These are phyloP conservation scores for Rhyacophila brunnea DNA, from an alignment of 1,140 invertebrate genomes.

Conservation along the genomic window DNA sequence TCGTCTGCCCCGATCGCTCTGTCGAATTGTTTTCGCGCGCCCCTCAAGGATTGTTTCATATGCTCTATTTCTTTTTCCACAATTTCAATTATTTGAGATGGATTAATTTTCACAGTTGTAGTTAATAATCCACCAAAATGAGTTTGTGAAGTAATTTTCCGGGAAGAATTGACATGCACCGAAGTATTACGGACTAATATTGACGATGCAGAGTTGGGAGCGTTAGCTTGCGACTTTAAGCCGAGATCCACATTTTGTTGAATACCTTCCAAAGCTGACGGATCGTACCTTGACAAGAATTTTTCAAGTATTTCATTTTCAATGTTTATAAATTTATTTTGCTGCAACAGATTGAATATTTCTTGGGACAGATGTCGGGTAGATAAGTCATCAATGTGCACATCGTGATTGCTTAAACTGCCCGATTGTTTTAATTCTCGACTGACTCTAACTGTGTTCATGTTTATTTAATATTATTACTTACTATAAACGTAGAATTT, in stretches of 20 bases:
- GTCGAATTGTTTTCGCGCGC: slow-evolving; percentile 35
- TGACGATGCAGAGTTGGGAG: slow-evolving; percentile 31
- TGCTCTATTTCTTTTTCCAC: slow-evolving; percentile 50
- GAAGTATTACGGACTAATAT: slow-evolving; percentile 21
- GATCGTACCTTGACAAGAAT: slow-evolving; percentile 45
- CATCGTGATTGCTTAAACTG: slow-evolving; percentile 25
- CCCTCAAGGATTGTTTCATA: slow-evolving; percentile 40
- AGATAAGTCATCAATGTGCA: slow-evolving; percentile 41
- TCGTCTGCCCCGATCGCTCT: slow-evolving; percentile 45
- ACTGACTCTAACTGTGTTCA: too few relatives aligned
- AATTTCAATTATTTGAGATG: slow-evolving; percentile 48
- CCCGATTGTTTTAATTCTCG: too few relatives aligned
- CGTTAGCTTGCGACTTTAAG: slow-evolving; percentile 26
- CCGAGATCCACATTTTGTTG: slow-evolving; percentile 48
- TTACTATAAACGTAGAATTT: too few relatives aligned
- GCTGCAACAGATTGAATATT: slow-evolving; percentile 42
- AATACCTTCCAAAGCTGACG: slow-evolving; percentile 43
- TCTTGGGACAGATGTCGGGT: slow-evolving; percentile 44
- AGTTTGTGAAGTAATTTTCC: slow-evolving; percentile 42
- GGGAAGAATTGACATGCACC: slow-evolving; percentile 37
- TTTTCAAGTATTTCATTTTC: slow-evolving; percentile 50
- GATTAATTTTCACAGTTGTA: slow-evolving; percentile 44
- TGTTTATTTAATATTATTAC: too few relatives aligned
- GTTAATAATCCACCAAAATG: slow-evolving; percentile 42
- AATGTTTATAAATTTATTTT: slow-evolving; percentile 40